A percentile compares a stretch with the other conserved stretches of the same genome.
These are phyloP conservation scores for Drosophila arizonae DNA, from an alignment of 1,140 invertebrate genomes.

Conservation along the genomic window DNA sequence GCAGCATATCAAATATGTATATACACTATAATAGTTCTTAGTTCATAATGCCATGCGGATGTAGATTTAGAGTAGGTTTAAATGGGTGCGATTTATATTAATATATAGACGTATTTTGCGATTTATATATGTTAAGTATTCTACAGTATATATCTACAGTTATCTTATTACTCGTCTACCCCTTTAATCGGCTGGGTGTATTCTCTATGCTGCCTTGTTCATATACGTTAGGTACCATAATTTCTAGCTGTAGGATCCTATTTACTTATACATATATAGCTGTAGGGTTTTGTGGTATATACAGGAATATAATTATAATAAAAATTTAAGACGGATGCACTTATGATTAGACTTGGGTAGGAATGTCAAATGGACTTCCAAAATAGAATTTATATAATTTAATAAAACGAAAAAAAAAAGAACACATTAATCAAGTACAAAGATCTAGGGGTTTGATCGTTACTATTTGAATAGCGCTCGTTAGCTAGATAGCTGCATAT, in stretches of 20 bases:
- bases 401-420: conserved; percentile 19
- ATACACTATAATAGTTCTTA: conserved; percentile 43
- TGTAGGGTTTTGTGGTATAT: conserved; percentile 57
- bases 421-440: conserved; percentile 6
- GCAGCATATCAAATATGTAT: conserved; percentile 28
- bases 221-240: conserved; percentile 73
- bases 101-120: conserved; percentile 11
- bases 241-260: conserved; percentile 63
- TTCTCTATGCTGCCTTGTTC: conserved; percentile 48
- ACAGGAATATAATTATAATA: conserved; percentile 58
- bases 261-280: conserved; percentile 40
- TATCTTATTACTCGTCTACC: conserved; percentile 51
- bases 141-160: conserved; percentile 79
- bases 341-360: background rate
- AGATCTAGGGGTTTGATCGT: conserved; percentile 12
- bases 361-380: background rate
- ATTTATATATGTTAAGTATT: conserved; percentile 54
- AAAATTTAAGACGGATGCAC: conserved; percentile 19
- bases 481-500: background rate
- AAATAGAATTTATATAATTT: background rate
- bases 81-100: conserved; percentile 33
- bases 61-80: conserved; percentile 54
- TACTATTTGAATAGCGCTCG: conserved; percentile 7
- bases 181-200: conserved; percentile 35
- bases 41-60: conserved; percentile 23